Evolutionary conservation across 2,113 vertebrate species (phyloP), one percentile per base, ranked within the genome.

Genomic region (Pungitius pungitius): DNA sequence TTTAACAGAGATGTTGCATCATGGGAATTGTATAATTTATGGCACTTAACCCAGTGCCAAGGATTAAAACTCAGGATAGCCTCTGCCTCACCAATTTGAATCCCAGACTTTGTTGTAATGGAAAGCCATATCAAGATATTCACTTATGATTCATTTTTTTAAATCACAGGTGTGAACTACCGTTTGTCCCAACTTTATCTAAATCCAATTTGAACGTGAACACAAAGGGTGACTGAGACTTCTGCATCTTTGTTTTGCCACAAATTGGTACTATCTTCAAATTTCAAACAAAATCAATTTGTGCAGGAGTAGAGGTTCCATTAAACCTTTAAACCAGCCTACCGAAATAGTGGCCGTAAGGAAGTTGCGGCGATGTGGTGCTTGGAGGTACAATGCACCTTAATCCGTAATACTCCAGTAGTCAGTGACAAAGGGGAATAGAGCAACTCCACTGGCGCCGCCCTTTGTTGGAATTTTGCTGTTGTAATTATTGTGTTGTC

Each of bases 391-490:
- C 7, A 3, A 26, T 11, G 10, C 15, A 42, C n/a, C n/a, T 12
- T 27, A 63, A 24, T 63, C 20, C 40, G 30, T 8, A 42, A 57
- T 37, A 55, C 22, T 5, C 13, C 47, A 63, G 17, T 20, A 26
- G 47, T 72, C 11, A 15, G 37, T 30, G 51, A 60, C 54, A 65
- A 30, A 52, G 56, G 26, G 2, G 20, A 43, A 43, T 14, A 33
- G 20, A 60, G 67, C 56, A 11, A 59, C 43, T 45, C 30, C 11
- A 59, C 56, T 26, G 18, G 27, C 18, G 30, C 45, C 54, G 55
- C 40, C 37, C 20, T 14, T 45, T 72, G 75, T 76, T 85, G 75
- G 88, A 88, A 86, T 35, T 22, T 4, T 30, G 26, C 39, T 80
- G 62, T 82, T 80, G 66, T 58, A 57, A 57, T 45, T 58, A 77